Evolutionary conservation across 2,888 invertebrate genomes (phyloP).

Genomic region (Pristionchus arcanus): DNA sequence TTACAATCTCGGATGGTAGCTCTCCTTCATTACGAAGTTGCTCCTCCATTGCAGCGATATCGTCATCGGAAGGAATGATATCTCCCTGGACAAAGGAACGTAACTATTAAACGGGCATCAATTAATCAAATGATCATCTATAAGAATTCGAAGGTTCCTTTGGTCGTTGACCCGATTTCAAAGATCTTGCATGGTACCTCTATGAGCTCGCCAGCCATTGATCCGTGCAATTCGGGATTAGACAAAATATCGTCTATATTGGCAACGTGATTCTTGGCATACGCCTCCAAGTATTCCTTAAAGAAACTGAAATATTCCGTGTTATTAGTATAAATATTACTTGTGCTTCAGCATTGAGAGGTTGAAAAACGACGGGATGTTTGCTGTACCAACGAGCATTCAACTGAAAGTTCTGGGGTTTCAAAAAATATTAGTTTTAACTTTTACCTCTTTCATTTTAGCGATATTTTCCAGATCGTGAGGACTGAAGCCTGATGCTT

Average conservation of each 20-base stretch:
- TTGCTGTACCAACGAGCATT: neutral
- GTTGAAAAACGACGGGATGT: neutral
- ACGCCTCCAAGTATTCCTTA: neutral
- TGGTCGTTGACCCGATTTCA: too few relatives aligned
- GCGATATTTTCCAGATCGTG: neutral
- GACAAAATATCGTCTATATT: neutral
- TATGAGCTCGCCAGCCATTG: neutral
- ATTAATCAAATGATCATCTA: too few relatives aligned
- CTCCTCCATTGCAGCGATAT: neutral
- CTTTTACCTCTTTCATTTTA: neutral
- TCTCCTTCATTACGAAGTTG: neutral
- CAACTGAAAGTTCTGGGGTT: neutral
- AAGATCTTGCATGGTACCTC: neutral
- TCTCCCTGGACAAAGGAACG: neutral
- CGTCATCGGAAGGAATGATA: neutral
- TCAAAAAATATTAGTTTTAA: neutral
- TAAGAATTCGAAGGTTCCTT: too few relatives aligned
- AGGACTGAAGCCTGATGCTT: neutral
- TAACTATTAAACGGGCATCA: neutral
- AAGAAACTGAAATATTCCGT: neutral
- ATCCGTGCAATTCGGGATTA: neutral
- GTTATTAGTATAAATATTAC: neutral
- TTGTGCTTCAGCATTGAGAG: neutral
- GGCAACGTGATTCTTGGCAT: neutral
- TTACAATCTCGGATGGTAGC: too few relatives aligned